These are phyloP conservation scores for Channallabes apus DNA, from an alignment of 2,797 vertebrate species.

Conservation along the genomic window DNA sequence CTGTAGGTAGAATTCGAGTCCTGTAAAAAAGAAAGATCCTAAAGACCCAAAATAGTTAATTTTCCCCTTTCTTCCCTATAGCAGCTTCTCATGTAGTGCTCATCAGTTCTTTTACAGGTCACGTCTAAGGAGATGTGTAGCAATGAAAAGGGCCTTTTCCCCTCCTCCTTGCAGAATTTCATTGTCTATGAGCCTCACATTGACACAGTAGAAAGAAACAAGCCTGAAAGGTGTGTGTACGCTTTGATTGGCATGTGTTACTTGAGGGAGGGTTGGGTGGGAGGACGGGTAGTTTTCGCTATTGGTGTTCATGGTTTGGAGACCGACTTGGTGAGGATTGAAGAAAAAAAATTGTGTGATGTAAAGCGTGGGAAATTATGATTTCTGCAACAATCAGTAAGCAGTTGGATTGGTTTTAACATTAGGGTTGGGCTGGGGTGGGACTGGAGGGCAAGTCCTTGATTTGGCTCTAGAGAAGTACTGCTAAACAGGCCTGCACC, in stretches of 20 bases:
- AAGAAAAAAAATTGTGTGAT: conserved; percentile 38
- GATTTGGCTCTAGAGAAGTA: conserved; percentile 16
- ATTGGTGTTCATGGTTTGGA: conserved; percentile 44
- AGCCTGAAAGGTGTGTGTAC: conserved; percentile 10
- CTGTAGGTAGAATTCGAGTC: conserved; percentile 82
- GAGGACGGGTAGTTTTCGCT: conserved; percentile 40
- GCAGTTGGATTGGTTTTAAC: conserved; percentile 48
- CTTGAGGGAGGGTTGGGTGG: conserved; percentile 32
- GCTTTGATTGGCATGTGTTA: conserved; percentile 20
- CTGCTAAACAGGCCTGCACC: conserved; percentile 18
- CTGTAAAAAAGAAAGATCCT: conserved; percentile 77
- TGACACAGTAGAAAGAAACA: conserved; percentile 55
- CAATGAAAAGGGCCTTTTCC: conserved; percentile 60
- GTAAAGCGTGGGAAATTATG: conserved; percentile 43
- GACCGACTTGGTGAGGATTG: conserved; percentile 58
- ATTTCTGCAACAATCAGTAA: conserved; percentile 24
- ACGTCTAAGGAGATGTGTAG: conserved; percentile 69
- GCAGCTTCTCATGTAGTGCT: conserved; percentile 67
- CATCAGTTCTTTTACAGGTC: conserved; percentile 67
- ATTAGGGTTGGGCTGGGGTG: neutral
- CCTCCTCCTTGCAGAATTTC: conserved; percentile 42
- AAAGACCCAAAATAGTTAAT: conserved; percentile 67
- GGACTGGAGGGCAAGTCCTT: conserved; percentile 20
- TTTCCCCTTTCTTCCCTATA: conserved; percentile 60
- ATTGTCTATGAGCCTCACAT: conserved; percentile 53